Percentiles rank a stretch among this genome's conserved stretches.
Conservation (phyloP, 64 coral and sea anemone species). For the Astreopora myriophthalma region DNA sequence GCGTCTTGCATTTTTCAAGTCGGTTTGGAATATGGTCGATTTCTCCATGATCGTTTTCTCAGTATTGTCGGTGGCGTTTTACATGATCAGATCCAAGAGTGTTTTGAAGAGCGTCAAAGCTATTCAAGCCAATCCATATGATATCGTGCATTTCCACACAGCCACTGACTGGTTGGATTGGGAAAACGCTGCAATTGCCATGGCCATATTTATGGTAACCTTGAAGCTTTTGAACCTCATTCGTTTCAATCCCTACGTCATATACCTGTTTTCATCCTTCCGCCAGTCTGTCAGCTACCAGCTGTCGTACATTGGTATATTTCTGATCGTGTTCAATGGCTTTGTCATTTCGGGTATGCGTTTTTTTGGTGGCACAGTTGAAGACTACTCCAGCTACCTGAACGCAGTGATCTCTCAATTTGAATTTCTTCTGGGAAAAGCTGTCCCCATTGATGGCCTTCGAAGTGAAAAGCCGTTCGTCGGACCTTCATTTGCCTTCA, state of each 20-base stretch:
- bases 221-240: constrained; percentile 48
- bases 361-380: constrained; percentile 59
- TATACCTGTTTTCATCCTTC: constrained; percentile 42
- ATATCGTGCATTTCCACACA: constrained; percentile 45
- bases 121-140: constrained; percentile 59
- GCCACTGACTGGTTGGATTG: constrained; percentile 20
- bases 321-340: constrained; percentile 40
- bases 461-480: constrained; percentile 15
- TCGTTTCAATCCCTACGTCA: constrained; percentile 62
- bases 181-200: constrained; percentile 41
- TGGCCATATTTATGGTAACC: constrained; percentile 68
- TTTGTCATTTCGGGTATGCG: constrained; percentile 46
- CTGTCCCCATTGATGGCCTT: constrained; percentile 8
- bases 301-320: constrained; percentile 18
- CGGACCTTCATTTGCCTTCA: constrained; percentile 52
- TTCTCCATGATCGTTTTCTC: constrained; percentile 28
- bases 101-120: constrained; percentile 15
- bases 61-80: constrained; percentile 21
- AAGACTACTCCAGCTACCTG: constrained; percentile 35
- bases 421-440: constrained; percentile 39
- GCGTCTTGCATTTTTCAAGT: constrained; percentile 8
- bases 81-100: constrained; percentile 54
- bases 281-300: neutral
- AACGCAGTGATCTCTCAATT: constrained; percentile 36
- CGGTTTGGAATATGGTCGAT: constrained; percentile 48